A percentile compares a stretch with the other conserved stretches of the same genome.
phyloP scores from a whole-genome alignment of 2,113 vertebrate species.

The Ia io region DNA sequence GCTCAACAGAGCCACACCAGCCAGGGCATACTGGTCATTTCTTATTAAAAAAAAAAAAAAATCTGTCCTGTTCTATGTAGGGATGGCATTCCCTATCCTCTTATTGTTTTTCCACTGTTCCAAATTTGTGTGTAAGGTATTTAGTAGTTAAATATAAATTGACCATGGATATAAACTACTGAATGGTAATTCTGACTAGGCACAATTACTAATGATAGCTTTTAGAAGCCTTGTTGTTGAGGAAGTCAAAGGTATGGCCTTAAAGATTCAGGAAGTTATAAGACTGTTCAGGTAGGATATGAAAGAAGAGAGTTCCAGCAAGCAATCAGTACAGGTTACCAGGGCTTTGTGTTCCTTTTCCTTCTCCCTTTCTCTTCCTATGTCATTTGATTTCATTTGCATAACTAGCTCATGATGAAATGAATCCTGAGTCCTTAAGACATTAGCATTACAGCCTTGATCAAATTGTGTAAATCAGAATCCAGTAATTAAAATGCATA shows the following conservation, averaged over 20 bases:
- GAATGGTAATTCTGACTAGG: no score
- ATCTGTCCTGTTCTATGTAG: not conserved
- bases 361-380: not conserved
- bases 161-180: not conserved
- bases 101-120: not conserved
- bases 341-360: not conserved
- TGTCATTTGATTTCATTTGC: not conserved
- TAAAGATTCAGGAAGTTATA: not conserved
- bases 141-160: not conserved
- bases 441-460: not conserved
- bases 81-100: not conserved
- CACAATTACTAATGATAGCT: not conserved
- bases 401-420: constrained; percentile 57
- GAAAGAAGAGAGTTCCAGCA: not conserved
- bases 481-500: constrained; percentile 18
- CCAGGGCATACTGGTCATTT: not conserved
- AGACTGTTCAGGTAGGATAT: not conserved
- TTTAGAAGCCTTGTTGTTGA: not conserved
- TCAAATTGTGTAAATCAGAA: not conserved
- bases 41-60: not conserved
- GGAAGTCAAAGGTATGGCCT: not conserved
- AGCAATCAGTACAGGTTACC: not conserved
- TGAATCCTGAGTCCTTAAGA: not conserved
- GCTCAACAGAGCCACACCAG: no score
- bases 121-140: not conserved